phyloP scores from a whole-genome alignment of 2,888 invertebrate species.

The Acronicta leporina region DNA sequence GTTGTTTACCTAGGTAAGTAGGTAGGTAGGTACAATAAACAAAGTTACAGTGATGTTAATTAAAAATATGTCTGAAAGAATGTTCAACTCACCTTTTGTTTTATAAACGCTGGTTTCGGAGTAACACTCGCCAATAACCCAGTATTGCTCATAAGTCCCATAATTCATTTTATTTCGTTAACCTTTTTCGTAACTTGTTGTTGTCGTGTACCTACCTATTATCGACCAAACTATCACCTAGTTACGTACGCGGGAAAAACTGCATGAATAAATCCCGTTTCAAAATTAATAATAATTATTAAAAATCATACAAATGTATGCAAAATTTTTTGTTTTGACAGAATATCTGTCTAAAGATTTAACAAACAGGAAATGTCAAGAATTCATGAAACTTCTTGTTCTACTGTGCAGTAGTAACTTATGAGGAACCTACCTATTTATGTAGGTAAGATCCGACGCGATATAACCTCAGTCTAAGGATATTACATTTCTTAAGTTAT shows the following conservation, averaged over 20 bases:
- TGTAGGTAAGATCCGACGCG: too few relatives aligned
- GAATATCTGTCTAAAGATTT: conserved; percentile 8
- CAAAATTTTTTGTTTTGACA: conserved; percentile 15
- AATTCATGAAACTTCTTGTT: not conserved
- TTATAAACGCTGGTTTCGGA: conserved; percentile 77
- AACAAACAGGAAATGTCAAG: not conserved
- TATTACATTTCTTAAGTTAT: too few relatives aligned
- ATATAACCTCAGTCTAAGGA: too few relatives aligned
- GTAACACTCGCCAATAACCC: conserved; percentile 90
- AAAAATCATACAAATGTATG: not conserved
- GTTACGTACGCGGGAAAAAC: conserved; percentile 61
- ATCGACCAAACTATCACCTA: conserved; percentile 78
- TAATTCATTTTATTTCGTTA: conserved; percentile 59
- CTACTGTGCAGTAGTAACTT: not conserved
- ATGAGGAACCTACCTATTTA: too few relatives aligned
- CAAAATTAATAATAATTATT: conserved; percentile 3
- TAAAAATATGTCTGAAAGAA: not conserved
- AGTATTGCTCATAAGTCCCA: conserved; percentile 91
- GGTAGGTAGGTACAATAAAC: too few relatives aligned
- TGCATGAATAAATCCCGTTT: conserved; percentile 9
- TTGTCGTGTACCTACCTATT: conserved; percentile 27
- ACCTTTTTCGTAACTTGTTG: conserved; percentile 10
- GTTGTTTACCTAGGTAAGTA: conserved; percentile 11
- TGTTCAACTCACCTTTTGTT: conserved; percentile 70
- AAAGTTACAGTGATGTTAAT: conserved; percentile 1